A percentile compares a stretch with the other conserved stretches of the same genome.
Conservation (phyloP, 2,888 invertebrate species). For the Campoplex capitator region DNA sequence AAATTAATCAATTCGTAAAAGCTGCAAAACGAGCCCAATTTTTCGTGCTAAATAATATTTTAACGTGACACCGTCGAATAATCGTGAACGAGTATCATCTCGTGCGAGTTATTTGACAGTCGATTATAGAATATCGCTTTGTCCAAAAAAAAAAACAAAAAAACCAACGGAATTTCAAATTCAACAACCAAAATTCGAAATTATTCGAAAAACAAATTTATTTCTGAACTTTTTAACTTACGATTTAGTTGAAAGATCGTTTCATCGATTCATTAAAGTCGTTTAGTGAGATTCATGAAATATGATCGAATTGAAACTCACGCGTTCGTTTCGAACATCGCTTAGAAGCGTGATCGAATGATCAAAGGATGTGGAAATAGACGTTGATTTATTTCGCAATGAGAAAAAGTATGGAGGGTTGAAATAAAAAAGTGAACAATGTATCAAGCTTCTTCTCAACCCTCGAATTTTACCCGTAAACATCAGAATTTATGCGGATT, state of each 20-base stretch:
- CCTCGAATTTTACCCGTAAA: constrained; percentile 69
- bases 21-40: background rate
- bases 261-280: background rate
- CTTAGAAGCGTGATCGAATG: too few relatives aligned
- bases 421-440: background rate
- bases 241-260: background rate
- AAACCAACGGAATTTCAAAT: background rate
- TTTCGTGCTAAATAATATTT: constrained; percentile 34
- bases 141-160: too few relatives aligned
- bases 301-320: too few relatives aligned
- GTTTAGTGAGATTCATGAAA: too few relatives aligned
- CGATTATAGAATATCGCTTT: background rate
- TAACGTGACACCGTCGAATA: constrained; percentile 2
- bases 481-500: constrained; percentile 72
- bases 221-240: background rate
- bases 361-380: too few relatives aligned
- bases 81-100: background rate
- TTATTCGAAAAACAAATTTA: too few relatives aligned
- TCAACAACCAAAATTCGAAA: background rate
- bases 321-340: too few relatives aligned
- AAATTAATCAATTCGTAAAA: constrained; percentile 33
- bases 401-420: background rate
- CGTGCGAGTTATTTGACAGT: background rate
- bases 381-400: too few relatives aligned
- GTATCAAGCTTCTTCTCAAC: constrained; percentile 19